These are phyloP conservation scores for Bettongia penicillata DNA, from an alignment of 2,113 vertebrate species.

Conservation along the genomic window DNA sequence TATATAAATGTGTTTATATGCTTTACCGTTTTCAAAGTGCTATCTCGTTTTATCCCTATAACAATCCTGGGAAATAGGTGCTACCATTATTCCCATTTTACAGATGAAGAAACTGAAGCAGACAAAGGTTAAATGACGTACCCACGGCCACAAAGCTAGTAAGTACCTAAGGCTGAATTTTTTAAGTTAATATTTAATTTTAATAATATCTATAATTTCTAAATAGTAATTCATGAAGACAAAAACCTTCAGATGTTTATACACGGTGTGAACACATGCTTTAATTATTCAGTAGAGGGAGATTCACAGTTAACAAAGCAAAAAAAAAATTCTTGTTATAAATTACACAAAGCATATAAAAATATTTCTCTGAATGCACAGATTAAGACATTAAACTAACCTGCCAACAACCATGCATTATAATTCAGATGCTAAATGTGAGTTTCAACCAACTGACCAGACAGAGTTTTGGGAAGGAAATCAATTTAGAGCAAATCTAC, in stretches of 20 bases:
- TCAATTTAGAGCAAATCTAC: not conserved
- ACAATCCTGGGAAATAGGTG: not conserved
- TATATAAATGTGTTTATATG: not conserved
- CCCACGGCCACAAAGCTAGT: not conserved
- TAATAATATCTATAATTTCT: conserved; percentile 67
- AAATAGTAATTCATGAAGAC: conserved; percentile 68
- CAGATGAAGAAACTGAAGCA: not conserved
- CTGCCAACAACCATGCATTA: conserved; percentile 55
- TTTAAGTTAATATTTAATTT: conserved; percentile 75
- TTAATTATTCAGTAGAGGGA: conserved; percentile 62
- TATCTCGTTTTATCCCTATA: not conserved
- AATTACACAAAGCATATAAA: conserved; percentile 89
- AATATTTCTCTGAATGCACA: conserved; percentile 93
- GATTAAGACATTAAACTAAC: conserved; percentile 84
- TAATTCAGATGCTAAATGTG: conserved; percentile 15
- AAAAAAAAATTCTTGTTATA: conserved; percentile 83
- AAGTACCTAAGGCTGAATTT: not conserved
- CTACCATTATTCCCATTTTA: no score
- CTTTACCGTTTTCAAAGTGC: not conserved
- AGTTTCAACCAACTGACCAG: not conserved
- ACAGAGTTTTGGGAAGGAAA: not conserved
- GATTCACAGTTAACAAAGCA: conserved; percentile 79
- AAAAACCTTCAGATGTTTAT: conserved; percentile 70
- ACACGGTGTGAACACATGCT: conserved; percentile 68
- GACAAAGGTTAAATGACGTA: not conserved